Evolutionary conservation across 2,888 invertebrate species (phyloP), one percentile per base, ranked within the genome.

Genomic region (Tuta absoluta): DNA sequence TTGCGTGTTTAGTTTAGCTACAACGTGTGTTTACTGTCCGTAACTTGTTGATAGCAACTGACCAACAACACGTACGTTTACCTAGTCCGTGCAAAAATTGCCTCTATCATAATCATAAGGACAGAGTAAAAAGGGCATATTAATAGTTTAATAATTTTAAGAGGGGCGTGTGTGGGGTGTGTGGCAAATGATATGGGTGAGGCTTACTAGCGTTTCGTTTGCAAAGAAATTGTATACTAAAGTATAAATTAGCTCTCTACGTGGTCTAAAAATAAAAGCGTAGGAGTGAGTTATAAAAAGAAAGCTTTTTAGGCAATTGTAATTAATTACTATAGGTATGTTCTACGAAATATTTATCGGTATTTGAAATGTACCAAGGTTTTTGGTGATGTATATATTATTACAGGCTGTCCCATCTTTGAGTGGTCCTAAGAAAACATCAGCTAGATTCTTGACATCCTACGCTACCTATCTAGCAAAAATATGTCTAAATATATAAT

Each of bases 211-310:
- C n/a, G n/a, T 10, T 33, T 1, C 33, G 33, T 33, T 41, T 5
- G 41, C 12, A 41, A n/a, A 41, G n/a, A 17, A 17, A 17, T 45
- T 41, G 4, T 45, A 14, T 14, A 17, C 1, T 45, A 17, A 45
- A n/a, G 45, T 11, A 45, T 45, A 17, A 17, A 33, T 33, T 5
- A n/a, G n/a, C n/a, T n/a, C n/a, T n/a, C n/a, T n/a, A n/a, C n/a
- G n/a, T n/a, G n/a, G n/a, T 45, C 45, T 45, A 45, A 17, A 45
- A 45, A 45, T 45, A 45, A 45, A n/a, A 17, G 17, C 45, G 45
- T 45, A 17, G n/a, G 45, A 41, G 41, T 41, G 12, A 17, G 45
- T 45, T 45, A 45, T 45, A n/a, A n/a, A 45, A 45, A 45, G n/a
- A 45, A 45, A n/a, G 33, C 33, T 10, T 33, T 33, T 33, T 33